Percentiles rank a stretch among this genome's conserved stretches.
These are phyloP conservation scores for Myrmophylax atrothorax DNA, from an alignment of 2,113 vertebrate species.

Conservation along the genomic window DNA sequence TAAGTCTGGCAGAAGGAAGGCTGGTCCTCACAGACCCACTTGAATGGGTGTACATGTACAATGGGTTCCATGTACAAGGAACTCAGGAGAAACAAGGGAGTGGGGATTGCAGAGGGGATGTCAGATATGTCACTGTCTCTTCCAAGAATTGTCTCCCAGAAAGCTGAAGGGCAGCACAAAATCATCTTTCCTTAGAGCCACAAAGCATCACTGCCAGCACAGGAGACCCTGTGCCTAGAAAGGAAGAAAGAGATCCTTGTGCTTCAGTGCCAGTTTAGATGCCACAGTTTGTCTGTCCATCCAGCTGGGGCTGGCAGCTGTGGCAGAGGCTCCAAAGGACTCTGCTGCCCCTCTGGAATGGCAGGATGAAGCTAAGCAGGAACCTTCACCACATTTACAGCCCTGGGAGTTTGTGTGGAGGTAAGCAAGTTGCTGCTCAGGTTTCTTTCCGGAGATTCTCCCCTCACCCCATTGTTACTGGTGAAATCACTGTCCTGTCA, in stretches of 20 bases:
- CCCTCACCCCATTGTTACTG: not conserved
- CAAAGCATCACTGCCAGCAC: not conserved
- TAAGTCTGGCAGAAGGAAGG: not conserved
- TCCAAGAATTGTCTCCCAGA: not conserved
- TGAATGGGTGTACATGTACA: too few relatives aligned
- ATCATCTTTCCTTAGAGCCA: not conserved
- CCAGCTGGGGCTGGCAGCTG: not conserved
- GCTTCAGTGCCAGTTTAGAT: not conserved
- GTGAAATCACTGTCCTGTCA: not conserved
- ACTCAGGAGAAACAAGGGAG: not conserved
- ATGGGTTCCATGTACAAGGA: not conserved
- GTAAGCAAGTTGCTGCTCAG: rapidly evolving
- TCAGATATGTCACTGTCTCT: not conserved
- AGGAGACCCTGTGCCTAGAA: not conserved
- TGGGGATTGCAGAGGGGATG: not conserved
- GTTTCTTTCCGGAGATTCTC: not conserved
- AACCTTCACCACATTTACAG: not conserved
- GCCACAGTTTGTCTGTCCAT: not conserved
- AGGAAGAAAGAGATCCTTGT: not conserved
- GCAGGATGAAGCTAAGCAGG: not conserved
- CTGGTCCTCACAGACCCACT: not conserved
- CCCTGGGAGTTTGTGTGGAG: not conserved
- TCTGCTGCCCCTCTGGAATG: not conserved
- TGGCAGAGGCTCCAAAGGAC: not conserved
- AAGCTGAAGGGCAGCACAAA: constrained; percentile 29